Evolutionary conservation across 2,113 vertebrate genomes (phyloP), one percentile per base, ranked within the genome.

Genomic region (Myrmecophaga tridactyla): DNA sequence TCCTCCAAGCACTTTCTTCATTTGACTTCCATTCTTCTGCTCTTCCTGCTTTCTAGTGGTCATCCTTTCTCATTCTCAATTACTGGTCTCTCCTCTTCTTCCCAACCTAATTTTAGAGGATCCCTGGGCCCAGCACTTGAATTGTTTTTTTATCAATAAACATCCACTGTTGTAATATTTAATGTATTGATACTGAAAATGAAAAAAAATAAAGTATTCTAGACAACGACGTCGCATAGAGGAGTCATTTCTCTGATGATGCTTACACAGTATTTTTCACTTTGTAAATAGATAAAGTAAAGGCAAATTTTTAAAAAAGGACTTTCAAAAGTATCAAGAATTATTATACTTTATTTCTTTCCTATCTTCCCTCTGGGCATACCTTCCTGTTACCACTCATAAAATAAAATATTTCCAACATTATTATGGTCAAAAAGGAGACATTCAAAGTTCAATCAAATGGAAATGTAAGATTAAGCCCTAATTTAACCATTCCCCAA

Each of bases 361-460:
- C 58, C n/a, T 73, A 9, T 77, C n/a, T 93, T 77, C 36, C 2
- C 2, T 86, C 29, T 87, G 92, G 39, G 21, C 1, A 17, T 18
- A 56, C 60, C 25, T 43, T 95, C 6, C 6, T 69, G 80, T 29
- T 41, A 43, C 0, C 1, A 92, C 8, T 90, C 29, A 86, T 82
- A 91, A 89, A 76, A 69, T 75, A 75, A 43, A 86, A 76, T 95
- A 95, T 70, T 72, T 10, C 15, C 76, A n/a, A 77, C 8, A 63
- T 93, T 82, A 76, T 34, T 88, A 4, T 51, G 29, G 7, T 62
- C 13, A 77, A 89, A 41, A 75, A 8, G n/a, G 82, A 80, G 51
- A 63, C 4, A 63, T 3, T 43, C 10, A 73, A 23, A 46, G 3
- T 67, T 86, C n/a, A 82, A 65, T 60, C 18, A 95, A 92, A 72